These are phyloP conservation scores for Lanistes nyassanus DNA, from an alignment of 1,140 invertebrate genomes.

Conservation along the genomic window DNA sequence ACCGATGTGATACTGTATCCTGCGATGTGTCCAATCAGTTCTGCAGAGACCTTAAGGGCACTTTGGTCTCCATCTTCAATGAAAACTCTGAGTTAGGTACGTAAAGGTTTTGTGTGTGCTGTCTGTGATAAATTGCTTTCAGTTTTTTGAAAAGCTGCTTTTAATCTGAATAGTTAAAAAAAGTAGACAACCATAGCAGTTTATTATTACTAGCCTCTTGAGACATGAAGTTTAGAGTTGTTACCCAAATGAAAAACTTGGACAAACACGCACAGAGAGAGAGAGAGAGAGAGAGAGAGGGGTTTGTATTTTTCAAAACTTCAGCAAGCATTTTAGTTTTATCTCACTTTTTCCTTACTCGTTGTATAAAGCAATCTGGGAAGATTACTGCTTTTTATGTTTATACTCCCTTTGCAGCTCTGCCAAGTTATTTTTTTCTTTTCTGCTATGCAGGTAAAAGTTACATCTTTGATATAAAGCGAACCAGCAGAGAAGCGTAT, in stretches of 20 bases:
- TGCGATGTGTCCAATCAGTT: constrained; percentile 88
- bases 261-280: too few species aligned
- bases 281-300: too few species aligned
- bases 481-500: constrained; percentile 87
- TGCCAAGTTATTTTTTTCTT: not conserved
- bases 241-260: too few species aligned
- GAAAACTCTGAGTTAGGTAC: constrained; percentile 82
- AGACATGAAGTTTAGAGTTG: too few species aligned
- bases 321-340: not conserved
- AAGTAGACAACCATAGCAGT: too few species aligned
- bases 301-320: not conserved
- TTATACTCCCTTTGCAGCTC: not conserved
- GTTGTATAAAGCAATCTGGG: not conserved
- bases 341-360: not conserved
- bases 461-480: constrained; percentile 88
- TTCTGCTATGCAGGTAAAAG: constrained; percentile 73
- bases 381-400: not conserved
- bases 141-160: too few species aligned
- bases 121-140: too few species aligned
- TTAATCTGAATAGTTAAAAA: too few species aligned
- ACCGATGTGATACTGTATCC: constrained; percentile 88
- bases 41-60: constrained; percentile 88
- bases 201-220: too few species aligned
- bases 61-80: constrained; percentile 87
- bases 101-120: too few species aligned